Conservation (phyloP, 2,888 invertebrate genomes). For the Trimorus sp. region DNA sequence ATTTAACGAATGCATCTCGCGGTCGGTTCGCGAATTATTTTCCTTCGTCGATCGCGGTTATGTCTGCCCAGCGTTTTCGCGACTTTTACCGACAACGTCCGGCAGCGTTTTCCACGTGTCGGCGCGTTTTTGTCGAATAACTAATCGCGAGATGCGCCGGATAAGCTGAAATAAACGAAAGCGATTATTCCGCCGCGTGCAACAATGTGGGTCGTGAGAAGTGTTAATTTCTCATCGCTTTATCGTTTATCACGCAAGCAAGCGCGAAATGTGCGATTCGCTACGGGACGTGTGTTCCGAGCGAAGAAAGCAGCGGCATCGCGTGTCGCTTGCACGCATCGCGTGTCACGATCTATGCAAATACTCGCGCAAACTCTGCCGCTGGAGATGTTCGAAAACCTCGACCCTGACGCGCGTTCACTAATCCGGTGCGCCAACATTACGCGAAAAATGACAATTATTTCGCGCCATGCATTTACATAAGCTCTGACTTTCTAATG, state of each 20-base stretch:
- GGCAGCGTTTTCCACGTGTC: too few relatives aligned
- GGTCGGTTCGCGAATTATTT: not conserved
- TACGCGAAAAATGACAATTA: slow-evolving; percentile 36
- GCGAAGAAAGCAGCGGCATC: slow-evolving; percentile 56
- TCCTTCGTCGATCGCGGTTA: too few relatives aligned
- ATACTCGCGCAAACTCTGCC: slow-evolving; percentile 28
- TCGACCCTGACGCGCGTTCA: slow-evolving; percentile 34
- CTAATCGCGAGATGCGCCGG: slow-evolving; percentile 10
- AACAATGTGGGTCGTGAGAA: slow-evolving; percentile 57
- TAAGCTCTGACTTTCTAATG: slow-evolving; percentile 42
- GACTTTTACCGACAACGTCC: too few relatives aligned
- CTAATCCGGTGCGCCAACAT: slow-evolving; percentile 34
- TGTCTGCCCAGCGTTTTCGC: too few relatives aligned
- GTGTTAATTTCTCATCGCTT: slow-evolving; percentile 60
- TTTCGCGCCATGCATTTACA: slow-evolving; percentile 31
- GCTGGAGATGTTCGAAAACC: slow-evolving; percentile 33
- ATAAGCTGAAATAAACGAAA: slow-evolving; percentile 49
- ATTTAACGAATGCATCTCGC: not conserved
- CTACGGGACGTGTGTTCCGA: slow-evolving; percentile 31
- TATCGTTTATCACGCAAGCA: slow-evolving; percentile 42
- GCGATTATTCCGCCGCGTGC: slow-evolving; percentile 12
- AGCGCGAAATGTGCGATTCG: slow-evolving; percentile 45
- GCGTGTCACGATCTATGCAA: slow-evolving; percentile 64
- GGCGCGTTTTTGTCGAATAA: slow-evolving; percentile 6
- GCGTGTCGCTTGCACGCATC: slow-evolving; percentile 62